Conservation (phyloP, 2,797 vertebrate genomes). For the Macrochelys suwanniensis region DNA sequence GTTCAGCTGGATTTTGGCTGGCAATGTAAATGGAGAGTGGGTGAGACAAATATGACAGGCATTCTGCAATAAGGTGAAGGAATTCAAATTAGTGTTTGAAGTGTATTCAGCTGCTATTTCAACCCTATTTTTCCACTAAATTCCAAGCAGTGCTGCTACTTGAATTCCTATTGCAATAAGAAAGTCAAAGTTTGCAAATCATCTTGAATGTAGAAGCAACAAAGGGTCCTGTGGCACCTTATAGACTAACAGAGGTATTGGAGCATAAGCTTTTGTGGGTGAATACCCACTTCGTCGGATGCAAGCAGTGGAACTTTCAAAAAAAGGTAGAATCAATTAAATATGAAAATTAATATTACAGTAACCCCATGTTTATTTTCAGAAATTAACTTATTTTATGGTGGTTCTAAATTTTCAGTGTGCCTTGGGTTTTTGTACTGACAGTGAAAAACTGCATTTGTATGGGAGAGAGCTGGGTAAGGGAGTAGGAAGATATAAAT, state of each 20-base stretch:
- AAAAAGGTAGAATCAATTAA: neutral
- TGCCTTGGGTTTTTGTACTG: neutral
- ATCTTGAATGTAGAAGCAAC: neutral
- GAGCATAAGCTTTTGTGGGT: no score
- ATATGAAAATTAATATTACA: neutral
- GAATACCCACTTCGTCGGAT: no score
- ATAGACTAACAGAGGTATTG: no score
- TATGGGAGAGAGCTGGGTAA: neutral
- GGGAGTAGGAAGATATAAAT: neutral
- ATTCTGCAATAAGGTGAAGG: neutral
- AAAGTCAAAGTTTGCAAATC: neutral
- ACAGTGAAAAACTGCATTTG: neutral
- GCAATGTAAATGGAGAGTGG: neutral
- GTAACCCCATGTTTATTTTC: neutral
- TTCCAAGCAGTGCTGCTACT: neutral
- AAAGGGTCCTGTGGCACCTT: no score
- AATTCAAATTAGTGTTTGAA: neutral
- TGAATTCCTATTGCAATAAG: neutral
- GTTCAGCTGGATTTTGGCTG: neutral
- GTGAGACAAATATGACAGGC: neutral
- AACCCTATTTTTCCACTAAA: neutral
- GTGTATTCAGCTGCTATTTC: neutral
- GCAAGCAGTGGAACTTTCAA: neutral
- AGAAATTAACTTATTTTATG: neutral
- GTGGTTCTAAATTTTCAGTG: neutral